Evolutionary conservation across 2,888 invertebrate genomes (phyloP).

Genomic region (Pterostichus niger): DNA sequence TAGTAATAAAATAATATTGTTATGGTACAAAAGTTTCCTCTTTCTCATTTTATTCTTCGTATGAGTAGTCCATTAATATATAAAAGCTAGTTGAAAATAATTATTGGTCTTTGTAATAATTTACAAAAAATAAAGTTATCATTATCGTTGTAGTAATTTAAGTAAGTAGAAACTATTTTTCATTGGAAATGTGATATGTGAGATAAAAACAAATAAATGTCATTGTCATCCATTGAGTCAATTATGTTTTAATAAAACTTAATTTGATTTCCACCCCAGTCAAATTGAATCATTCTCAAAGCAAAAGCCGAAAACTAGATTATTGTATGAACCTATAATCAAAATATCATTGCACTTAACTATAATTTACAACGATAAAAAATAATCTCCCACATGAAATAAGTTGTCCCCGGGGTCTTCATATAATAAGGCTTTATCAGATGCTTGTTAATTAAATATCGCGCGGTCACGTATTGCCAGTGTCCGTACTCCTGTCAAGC

Average conservation of each 20-base stretch:
- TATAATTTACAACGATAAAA: conserved; percentile 44
- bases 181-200: too few relatives aligned
- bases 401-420: conserved; percentile 13
- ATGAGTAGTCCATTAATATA: too few relatives aligned
- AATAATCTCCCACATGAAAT: conserved; percentile 38
- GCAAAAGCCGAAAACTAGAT: conserved; percentile 20
- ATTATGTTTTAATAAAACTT: conserved; percentile 31
- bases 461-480: conserved; percentile 24
- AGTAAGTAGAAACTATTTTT: too few relatives aligned
- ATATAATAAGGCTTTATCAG: conserved; percentile 49
- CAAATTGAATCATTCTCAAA: conserved; percentile 15
- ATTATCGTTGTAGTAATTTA: too few relatives aligned
- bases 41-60: too few relatives aligned
- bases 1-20: too few relatives aligned
- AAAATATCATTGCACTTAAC: conserved; percentile 55
- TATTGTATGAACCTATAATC: conserved; percentile 2
- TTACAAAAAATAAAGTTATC: too few relatives aligned
- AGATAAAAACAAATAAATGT: conserved; percentile 6
- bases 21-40: too few relatives aligned
- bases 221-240: conserved; percentile 11
- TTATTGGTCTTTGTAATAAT: too few relatives aligned
- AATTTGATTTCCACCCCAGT: conserved; percentile 10
- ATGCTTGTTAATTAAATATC: conserved; percentile 60
- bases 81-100: too few relatives aligned
- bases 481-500: background rate